Base-by-base conservation (phyloP, 1,140 invertebrate genomes). In the Drosophila arawakana region DNA sequence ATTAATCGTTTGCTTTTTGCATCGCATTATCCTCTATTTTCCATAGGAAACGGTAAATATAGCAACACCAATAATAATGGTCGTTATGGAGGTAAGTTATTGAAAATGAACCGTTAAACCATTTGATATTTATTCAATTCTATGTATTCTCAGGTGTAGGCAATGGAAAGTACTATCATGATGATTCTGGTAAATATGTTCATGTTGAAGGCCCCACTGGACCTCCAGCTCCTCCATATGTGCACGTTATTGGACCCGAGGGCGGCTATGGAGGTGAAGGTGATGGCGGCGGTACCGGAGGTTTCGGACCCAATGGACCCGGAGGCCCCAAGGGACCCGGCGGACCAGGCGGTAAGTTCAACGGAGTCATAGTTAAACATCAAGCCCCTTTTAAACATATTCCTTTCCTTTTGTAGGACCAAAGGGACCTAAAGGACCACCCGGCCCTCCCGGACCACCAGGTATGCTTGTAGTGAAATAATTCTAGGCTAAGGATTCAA, bases 161-260 rank as follows among this genome's bases (percentile, higher is more conserved):
- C 47, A 74, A 91, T 75, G 93, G 93, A 11, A 93, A 93, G 91
- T 94, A 94, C 79, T 75, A 93, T 76, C 94, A 93, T 9, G 93
- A 93, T 52, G 93, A 93, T 83, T 93, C 94, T 73, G 93, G 93
- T 49, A 92, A 92, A 91, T 94, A 94, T 88, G 93, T 91, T 9
- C 94, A 93, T 72, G 63, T 92, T 86, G 91, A 91, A 92, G 91
- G 91, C 72, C 91, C 91, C 34, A 93, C 90, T 62, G 93, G 93
- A 67, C 90, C 91, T 49, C 93, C 93, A 47, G 93, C 93, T 15
- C 93, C 93, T 47, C 92, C 92, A 69, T 94, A 94, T 81, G 83
- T 93, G 44, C 93, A 93, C 50, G 43, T 92, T 43, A 76, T 84
- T 47, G 91, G 86, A 68, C 92, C 92, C 34, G 73, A 92, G 35